Evolutionary conservation across 2,113 vertebrate genomes (phyloP), one percentile per base, ranked within the genome.

Genomic region (Ahaetulla prasina): DNA sequence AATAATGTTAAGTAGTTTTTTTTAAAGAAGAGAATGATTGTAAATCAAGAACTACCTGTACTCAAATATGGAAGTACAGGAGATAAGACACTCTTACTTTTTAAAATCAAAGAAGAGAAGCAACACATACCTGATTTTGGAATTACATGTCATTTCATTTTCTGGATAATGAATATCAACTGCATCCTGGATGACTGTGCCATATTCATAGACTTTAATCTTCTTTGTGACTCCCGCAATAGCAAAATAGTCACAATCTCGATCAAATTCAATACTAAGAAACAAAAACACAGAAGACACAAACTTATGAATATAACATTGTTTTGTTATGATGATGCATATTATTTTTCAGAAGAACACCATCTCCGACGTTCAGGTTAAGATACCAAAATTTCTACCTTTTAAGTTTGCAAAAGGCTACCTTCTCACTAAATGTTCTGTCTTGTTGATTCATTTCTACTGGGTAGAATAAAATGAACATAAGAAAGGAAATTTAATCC

Each of bases 141-240:
- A 99, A 98, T 99, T 99, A 97, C 99, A 99, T 85, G 99, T 99
- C 99, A 99, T 99, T 98, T 99, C 99, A 91, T 99, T 99, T 95
- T 99, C 98, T 18, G 99, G 99, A 96, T 99, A 99, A 96, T 99
- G 99, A 97, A 99, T 99, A 97, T 99, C 99, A 96, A 99, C 99
- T 0, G 99, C 99, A 5, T 99, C 99, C 97, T 99, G 99, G 97
- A 99, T 99, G 96, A 99, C 99, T n/a, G 99, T 99, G 96, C 98
- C 99, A 86, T 99, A 99, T 93, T 99, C 99, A 96, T 99, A 99
- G 93, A 99, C 99, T 97, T 99, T 99, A 96, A 99, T 99, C 97
- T 99, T 99, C 98, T 99, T 99, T 94, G 99, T 99, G 96, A 99
- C 99, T 35, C 99, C 99, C 50, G 99, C 99, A 25, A 99, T 99